Base-by-base conservation (phyloP, 2,797 vertebrate genomes). In the Crocidura indochinensis region DNA sequence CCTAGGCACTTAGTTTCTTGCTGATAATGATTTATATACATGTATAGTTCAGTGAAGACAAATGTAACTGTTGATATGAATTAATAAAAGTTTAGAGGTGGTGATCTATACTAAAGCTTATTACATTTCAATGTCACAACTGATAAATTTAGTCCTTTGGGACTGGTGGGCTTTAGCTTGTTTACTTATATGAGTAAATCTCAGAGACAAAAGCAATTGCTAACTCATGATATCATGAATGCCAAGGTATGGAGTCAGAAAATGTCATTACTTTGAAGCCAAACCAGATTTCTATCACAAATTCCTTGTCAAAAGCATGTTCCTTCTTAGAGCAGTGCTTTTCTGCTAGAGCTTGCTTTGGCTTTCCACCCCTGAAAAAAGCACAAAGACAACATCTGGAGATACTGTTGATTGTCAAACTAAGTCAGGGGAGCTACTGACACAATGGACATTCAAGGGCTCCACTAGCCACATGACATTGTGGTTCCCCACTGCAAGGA, bases 61-160 rank as follows among this genome's bases (percentile, higher is more conserved):
- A 67, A 94, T 91, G 69, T 60, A 90, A 90, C 78, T 86, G 77
- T 72, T 80, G 72, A 91, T 81, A 29, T 92, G 84, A 92, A 92
- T 91, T 94, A 91, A 80, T 91, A 72, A 90, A 81, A 90, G 9
- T 74, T 20, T 67, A 84, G 24, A 79, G 46, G n/a, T 85, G 44
- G 26, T 93, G 64, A 96, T 92, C 77, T 91, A 94, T 71, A 88
- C 88, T 85, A 91, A 96, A 80, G 56, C 46, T 80, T 60, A 77
- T 94, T 87, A 67, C n/a, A 83, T 27, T 67, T 71, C 80, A 79
- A 80, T 67, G 80, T 92, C 91, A 96, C 67, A 76, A 69, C 65
- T 87, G 56, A 95, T 91, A 86, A 88, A 95, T 95, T 79, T 46
- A 92, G 90, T 44, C n/a, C 76, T 94, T 76, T 14, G 51, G 68